phyloP scores from a whole-genome alignment of 2,888 invertebrate genomes.

The Xestia ashworthii region DNA sequence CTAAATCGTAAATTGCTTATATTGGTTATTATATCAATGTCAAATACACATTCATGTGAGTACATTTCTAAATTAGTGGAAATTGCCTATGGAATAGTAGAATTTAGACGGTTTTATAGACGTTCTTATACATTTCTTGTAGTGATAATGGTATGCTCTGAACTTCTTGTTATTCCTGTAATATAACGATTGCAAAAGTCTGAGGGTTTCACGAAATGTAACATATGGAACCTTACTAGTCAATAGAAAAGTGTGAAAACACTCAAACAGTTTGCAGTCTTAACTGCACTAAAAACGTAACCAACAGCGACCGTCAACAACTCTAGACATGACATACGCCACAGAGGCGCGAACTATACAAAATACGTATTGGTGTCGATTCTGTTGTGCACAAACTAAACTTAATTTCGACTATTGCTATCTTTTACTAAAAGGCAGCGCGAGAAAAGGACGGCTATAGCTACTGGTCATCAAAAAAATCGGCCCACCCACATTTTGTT shows the following conservation, averaged over 20 bases:
- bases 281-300: conserved; percentile 28
- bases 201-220: neutral
- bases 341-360: conserved; percentile 31
- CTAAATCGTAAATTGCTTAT: conserved; percentile 44
- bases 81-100: neutral
- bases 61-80: conserved; percentile 9
- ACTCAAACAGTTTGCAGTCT: neutral
- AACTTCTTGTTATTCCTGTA: neutral
- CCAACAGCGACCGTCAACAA: conserved; percentile 28
- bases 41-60: conserved; percentile 22
- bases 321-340: conserved; percentile 31
- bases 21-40: conserved; percentile 52
- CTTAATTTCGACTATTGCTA: too few relatives aligned
- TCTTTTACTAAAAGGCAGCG: too few relatives aligned
- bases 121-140: neutral
- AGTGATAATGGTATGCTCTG: neutral
- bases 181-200: neutral
- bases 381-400: too few relatives aligned
- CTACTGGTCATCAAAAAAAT: too few relatives aligned
- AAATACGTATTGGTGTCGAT: too few relatives aligned
- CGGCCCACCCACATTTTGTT: too few relatives aligned
- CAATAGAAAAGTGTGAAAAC: conserved; percentile 10
- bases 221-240: neutral
- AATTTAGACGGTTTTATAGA: conserved; percentile 11
- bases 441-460: too few relatives aligned